Percentiles rank a stretch among this genome's conserved stretches.
phyloP scores from a whole-genome alignment of 2,113 vertebrate genomes.

The Megaleporinus macrocephalus region DNA sequence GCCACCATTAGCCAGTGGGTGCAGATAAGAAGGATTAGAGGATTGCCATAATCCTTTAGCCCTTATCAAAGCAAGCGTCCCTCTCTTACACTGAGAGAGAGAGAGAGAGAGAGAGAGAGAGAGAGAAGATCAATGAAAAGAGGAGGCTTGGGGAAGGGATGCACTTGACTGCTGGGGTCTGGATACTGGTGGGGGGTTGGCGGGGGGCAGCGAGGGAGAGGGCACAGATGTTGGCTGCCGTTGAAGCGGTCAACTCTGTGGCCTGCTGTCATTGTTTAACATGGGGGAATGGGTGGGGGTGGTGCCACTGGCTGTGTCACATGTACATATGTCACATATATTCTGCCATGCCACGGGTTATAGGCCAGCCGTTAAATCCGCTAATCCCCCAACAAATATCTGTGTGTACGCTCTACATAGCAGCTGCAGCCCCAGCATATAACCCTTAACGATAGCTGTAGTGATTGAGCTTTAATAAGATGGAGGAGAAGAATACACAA shows the following conservation, averaged over 20 bases:
- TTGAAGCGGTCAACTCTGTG: slow-evolving; percentile 64
- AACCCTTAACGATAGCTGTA: background rate
- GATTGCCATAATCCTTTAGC: slow-evolving; percentile 75
- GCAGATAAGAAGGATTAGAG: slow-evolving; percentile 76
- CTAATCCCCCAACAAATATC: slow-evolving; percentile 51
- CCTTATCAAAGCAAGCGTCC: slow-evolving; percentile 77
- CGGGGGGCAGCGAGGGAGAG: too few species aligned
- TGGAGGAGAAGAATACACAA: background rate
- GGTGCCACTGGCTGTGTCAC: slow-evolving; percentile 49
- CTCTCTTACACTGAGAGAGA: slow-evolving; percentile 6
- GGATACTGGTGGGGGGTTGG: slow-evolving; percentile 26
- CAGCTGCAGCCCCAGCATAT: background rate
- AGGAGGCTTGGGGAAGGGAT: slow-evolving; percentile 40
- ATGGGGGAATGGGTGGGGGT: slow-evolving; percentile 21
- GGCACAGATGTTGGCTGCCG: slow-evolving; percentile 73
- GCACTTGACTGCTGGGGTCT: slow-evolving; percentile 69
- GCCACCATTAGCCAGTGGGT: slow-evolving; percentile 73
- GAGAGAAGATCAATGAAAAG: slow-evolving; percentile 18
- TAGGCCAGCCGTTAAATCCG: slow-evolving; percentile 52
- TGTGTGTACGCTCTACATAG: slow-evolving; percentile 17
- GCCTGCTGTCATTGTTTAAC: slow-evolving; percentile 69
- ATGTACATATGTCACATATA: slow-evolving; percentile 66
- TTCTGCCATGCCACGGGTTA: slow-evolving; percentile 51
- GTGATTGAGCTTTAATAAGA: too few species aligned
- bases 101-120: slow-evolving; percentile 13